Percentiles rank a stretch among this genome's conserved stretches.
phyloP scores from a whole-genome alignment of 2,113 vertebrate species.

The Cygnus atratus region DNA sequence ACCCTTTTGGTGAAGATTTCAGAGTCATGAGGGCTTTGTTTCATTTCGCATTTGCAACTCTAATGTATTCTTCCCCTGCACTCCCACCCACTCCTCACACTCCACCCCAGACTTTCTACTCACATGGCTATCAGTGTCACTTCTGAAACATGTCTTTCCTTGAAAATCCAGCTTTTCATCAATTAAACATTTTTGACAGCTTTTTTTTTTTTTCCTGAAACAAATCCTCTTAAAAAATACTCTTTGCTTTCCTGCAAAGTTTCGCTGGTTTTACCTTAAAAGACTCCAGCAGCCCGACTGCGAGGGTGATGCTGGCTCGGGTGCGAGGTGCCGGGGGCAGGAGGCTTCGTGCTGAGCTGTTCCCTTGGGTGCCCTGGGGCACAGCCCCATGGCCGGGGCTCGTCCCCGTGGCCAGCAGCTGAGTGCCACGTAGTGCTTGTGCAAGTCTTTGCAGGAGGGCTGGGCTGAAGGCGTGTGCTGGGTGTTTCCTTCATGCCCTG shows the following conservation, averaged over 20 bases:
- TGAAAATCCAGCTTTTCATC: constrained; percentile 63
- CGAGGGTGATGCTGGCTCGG: background rate
- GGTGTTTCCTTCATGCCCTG: too few relatives aligned
- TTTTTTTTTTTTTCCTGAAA: constrained; percentile 30
- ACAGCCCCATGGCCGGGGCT: background rate
- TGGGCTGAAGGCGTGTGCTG: background rate
- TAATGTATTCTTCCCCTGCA: constrained; percentile 47
- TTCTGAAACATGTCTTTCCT: constrained; percentile 45
- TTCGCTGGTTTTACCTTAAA: constrained; percentile 5
- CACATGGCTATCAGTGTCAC: constrained; percentile 67
- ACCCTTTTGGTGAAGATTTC: background rate
- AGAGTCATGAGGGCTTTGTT: constrained; percentile 6
- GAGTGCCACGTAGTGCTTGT: accelerated
- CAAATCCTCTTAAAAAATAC: background rate
- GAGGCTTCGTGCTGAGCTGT: background rate
- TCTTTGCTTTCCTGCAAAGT: background rate
- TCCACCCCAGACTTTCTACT: constrained; percentile 46
- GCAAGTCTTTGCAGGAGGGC: background rate
- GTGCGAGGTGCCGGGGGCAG: background rate
- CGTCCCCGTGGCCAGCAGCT: background rate
- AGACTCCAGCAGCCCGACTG: background rate
- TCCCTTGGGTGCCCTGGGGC: background rate
- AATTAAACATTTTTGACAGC: constrained; percentile 71
- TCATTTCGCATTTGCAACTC: constrained; percentile 41
- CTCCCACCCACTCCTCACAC: constrained; percentile 59